Evolutionary conservation across 2,888 invertebrate genomes (phyloP).

Genomic region (Calliphora vomitoria): DNA sequence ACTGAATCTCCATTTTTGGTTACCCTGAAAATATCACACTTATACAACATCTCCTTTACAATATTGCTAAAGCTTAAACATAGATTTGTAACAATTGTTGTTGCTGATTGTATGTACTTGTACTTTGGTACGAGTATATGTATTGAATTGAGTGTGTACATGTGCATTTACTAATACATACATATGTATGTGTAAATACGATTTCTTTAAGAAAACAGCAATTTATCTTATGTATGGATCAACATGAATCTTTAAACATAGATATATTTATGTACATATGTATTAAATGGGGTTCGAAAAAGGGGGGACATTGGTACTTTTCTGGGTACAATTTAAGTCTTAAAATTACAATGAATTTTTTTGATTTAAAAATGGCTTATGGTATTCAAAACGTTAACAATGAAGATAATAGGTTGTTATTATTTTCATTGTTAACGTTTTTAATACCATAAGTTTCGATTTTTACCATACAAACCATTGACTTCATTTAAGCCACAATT

Average conservation of each 20-base stretch:
- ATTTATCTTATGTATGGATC: slow-evolving; percentile 54
- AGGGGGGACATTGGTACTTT: background rate
- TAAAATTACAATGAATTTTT: background rate
- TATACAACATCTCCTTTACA: background rate
- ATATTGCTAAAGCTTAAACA: background rate
- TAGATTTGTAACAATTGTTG: slow-evolving; percentile 23
- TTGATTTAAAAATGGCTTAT: too few species aligned
- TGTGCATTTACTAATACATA: background rate
- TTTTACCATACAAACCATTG: too few species aligned
- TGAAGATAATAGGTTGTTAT: too few species aligned
- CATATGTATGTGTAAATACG: background rate
- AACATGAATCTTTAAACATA: slow-evolving; percentile 42
- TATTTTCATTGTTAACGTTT: too few species aligned
- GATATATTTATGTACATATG: background rate
- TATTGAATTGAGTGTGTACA: slow-evolving; percentile 10
- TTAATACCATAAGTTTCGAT: too few species aligned
- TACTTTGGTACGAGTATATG: slow-evolving; percentile 6
- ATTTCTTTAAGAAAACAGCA: slow-evolving; percentile 47
- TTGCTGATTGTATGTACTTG: slow-evolving; percentile 3
- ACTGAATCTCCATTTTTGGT: too few species aligned
- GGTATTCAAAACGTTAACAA: too few species aligned
- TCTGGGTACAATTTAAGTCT: background rate
- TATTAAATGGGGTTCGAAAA: background rate
- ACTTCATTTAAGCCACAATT: too few species aligned
- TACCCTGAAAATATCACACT: too few species aligned